A percentile compares a stretch with the other conserved stretches of the same genome.
Conservation (phyloP, 2,797 vertebrate genomes). For the Antennarius maculatus region DNA sequence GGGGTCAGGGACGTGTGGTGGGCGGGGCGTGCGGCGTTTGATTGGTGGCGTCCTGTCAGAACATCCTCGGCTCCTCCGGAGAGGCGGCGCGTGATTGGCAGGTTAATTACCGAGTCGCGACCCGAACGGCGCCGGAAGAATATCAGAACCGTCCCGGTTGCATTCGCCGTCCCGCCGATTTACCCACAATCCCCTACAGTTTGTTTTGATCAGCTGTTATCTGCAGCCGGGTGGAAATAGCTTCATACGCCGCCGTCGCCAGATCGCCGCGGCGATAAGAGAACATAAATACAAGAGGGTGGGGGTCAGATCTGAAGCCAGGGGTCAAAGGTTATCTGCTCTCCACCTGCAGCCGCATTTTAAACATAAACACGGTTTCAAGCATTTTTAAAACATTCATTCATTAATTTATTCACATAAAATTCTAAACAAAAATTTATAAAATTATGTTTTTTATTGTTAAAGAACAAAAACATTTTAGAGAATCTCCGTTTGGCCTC, state of each 20-base stretch:
- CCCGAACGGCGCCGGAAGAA: slow-evolving; percentile 32
- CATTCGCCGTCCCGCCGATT: slow-evolving; percentile 15
- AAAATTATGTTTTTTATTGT: no score
- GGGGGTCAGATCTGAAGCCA: neutral
- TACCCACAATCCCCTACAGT: slow-evolving; percentile 7
- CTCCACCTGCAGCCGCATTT: no score
- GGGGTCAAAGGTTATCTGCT: no score
- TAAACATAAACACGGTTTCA: no score
- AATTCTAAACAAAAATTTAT: no score
- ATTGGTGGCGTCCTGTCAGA: neutral
- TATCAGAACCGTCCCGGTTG: slow-evolving; percentile 30
- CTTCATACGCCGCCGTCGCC: neutral
- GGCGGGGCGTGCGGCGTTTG: slow-evolving; percentile 50
- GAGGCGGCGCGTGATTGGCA: slow-evolving; percentile 62
- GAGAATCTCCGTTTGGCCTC: no score
- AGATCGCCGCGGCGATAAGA: neutral
- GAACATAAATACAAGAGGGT: neutral
- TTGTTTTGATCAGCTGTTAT: slow-evolving; percentile 18
- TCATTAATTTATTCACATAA: no score
- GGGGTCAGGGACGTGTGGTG: slow-evolving; percentile 38
- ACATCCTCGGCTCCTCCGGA: neutral
- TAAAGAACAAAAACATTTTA: no score
- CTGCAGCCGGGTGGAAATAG: neutral
- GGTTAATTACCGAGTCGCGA: slow-evolving; percentile 65
- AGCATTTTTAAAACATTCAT: no score